Conservation (phyloP, 2,113 vertebrate species). For the Balaenoptera acutorostrata region DNA sequence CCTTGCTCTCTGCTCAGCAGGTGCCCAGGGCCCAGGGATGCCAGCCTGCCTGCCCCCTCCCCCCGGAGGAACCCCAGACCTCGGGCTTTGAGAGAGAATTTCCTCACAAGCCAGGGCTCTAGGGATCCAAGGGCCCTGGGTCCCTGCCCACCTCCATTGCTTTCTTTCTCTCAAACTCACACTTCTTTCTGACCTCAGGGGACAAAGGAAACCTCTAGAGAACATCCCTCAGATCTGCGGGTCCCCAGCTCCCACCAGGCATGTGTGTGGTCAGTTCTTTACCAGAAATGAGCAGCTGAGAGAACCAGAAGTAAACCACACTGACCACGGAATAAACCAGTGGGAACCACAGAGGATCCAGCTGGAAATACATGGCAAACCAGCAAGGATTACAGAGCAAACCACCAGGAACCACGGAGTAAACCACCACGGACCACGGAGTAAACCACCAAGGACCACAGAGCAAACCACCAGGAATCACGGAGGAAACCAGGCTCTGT, state of each 20-base stretch:
- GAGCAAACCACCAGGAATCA: background rate
- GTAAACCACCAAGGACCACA: rapidly evolving
- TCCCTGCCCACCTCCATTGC: background rate
- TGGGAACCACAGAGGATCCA: background rate
- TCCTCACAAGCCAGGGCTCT: background rate
- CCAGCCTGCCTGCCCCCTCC: rapidly evolving
- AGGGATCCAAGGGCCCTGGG: background rate
- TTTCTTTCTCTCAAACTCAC: background rate
- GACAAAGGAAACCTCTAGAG: background rate
- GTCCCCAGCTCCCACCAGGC: background rate
- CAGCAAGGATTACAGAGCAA: too few species aligned
- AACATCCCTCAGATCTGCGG: background rate
- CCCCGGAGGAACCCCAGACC: background rate
- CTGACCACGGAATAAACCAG: background rate
- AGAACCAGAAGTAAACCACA: background rate
- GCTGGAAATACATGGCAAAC: rapidly evolving
- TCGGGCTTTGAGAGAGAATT: background rate
- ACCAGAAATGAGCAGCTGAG: background rate
- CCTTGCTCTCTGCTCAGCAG: background rate
- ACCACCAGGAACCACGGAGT: background rate
- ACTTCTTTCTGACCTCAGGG: background rate
- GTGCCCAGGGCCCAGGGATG: rapidly evolving
- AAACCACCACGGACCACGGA: background rate
- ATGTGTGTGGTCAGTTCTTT: background rate
- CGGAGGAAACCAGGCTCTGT: rapidly evolving